phyloP scores from a whole-genome alignment of 1,140 invertebrate species.

The Temnothorax nylanderi region DNA sequence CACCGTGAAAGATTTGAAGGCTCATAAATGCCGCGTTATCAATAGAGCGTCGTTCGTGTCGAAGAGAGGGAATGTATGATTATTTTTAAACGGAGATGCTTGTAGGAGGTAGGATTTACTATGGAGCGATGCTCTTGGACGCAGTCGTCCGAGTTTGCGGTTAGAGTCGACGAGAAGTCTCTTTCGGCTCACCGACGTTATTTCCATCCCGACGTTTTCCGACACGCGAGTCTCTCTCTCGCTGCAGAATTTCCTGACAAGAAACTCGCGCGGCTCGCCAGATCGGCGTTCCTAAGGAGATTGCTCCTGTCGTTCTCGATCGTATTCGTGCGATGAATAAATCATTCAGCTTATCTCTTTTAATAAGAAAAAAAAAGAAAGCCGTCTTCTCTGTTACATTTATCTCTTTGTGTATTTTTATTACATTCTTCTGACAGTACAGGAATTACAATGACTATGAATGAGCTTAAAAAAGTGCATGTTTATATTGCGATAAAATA shows the following conservation, averaged over 20 bases:
- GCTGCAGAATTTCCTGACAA: constrained; percentile 46
- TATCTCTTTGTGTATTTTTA: not conserved
- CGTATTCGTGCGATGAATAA: constrained; percentile 55
- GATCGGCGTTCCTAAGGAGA: constrained; percentile 33
- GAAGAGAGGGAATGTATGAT: constrained; percentile 36
- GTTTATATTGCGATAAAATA: not conserved
- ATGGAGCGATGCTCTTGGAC: constrained; percentile 1
- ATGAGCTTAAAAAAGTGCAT: not conserved
- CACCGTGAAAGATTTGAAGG: not conserved
- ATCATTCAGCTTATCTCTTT: constrained; percentile 21
- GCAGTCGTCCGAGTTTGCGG: not conserved
- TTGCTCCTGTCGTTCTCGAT: constrained; percentile 46
- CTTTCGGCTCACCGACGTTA: constrained; percentile 43
- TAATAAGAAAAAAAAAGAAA: constrained; percentile 19
- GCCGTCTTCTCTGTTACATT: not conserved
- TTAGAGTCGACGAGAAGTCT: constrained; percentile 13
- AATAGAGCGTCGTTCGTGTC: constrained; percentile 33
- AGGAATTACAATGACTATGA: not conserved
- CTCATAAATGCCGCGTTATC: constrained; percentile 34
- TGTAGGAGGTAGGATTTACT: constrained; percentile 46
- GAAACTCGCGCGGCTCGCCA: constrained; percentile 30
- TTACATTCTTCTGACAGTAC: not conserved
- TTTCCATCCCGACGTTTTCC: constrained; percentile 51
- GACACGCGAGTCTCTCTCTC: constrained; percentile 25
- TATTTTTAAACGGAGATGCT: constrained; percentile 42